Evolutionary conservation across 2,113 vertebrate species (phyloP).

Genomic region (Chaetorhynchus papuensis): DNA sequence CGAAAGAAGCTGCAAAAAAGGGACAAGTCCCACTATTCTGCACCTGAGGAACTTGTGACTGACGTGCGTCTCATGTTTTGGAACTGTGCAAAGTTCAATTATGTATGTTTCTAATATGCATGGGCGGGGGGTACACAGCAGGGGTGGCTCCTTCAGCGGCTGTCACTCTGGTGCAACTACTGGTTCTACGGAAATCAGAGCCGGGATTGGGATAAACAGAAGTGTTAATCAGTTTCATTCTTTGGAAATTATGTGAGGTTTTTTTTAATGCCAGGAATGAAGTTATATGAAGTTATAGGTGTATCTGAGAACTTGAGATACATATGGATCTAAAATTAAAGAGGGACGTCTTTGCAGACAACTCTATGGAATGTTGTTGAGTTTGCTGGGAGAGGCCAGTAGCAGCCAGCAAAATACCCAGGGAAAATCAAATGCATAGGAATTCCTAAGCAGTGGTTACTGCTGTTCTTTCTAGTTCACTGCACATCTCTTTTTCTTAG

Average conservation of each 20-base stretch:
- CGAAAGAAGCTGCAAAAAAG: conserved; percentile 85
- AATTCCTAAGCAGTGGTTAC: neutral
- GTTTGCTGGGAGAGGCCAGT: neutral
- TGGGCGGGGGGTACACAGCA: neutral
- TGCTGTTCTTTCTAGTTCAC: neutral
- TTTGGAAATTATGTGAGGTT: neutral
- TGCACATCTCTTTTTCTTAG: neutral
- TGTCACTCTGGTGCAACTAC: neutral
- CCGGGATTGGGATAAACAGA: neutral
- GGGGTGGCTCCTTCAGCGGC: neutral
- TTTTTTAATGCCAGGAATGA: neutral
- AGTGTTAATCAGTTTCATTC: neutral
- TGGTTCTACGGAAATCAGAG: neutral
- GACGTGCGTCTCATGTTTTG: conserved; percentile 95
- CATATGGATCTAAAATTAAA: neutral
- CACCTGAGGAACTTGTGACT: conserved; percentile 85
- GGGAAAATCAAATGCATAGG: neutral
- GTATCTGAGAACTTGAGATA: neutral
- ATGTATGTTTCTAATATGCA: conserved; percentile 76
- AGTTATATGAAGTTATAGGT: neutral
- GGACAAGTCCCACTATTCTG: conserved; percentile 80
- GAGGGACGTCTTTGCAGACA: neutral
- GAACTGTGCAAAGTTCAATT: conserved; percentile 99
- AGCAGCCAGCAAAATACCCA: neutral
- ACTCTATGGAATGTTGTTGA: neutral